Conservation (phyloP, 2,113 vertebrate genomes). For the Irena cyanogastra region DNA sequence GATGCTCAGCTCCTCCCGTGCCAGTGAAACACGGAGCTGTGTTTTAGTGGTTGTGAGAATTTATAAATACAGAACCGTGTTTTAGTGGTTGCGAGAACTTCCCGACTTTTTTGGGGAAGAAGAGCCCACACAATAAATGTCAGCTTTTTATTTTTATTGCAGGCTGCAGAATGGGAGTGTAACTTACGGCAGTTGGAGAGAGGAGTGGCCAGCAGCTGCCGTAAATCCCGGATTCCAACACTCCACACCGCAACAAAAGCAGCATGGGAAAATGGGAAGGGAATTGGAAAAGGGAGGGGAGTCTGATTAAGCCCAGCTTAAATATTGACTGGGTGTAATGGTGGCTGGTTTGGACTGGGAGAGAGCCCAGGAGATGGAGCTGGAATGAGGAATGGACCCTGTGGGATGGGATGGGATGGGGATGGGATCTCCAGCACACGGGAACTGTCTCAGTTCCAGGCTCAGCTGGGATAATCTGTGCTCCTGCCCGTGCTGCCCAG, state of each 20-base stretch:
- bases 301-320: not conserved
- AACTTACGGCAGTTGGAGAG: not conserved
- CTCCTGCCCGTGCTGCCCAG: not conserved
- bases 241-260: not conserved
- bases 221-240: not conserved
- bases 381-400: fast-evolving
- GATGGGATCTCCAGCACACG: fast-evolving
- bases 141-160: not conserved
- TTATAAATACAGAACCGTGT: not conserved
- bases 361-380: not conserved
- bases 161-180: constrained; percentile 2
- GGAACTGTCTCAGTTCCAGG: not conserved
- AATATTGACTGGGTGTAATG: not conserved
- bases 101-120: not conserved
- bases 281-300: not conserved
- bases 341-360: not conserved
- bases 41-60: not conserved
- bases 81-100: not conserved
- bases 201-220: not conserved
- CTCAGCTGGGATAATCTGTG: not conserved
- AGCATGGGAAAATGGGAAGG: not conserved
- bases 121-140: constrained; percentile 23
- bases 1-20: not conserved
- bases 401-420: not conserved
- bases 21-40: not conserved